Evolutionary conservation across 2,888 invertebrate genomes (phyloP), one percentile per base, ranked within the genome.

Genomic region (Dasysyrphus albostriatus): DNA sequence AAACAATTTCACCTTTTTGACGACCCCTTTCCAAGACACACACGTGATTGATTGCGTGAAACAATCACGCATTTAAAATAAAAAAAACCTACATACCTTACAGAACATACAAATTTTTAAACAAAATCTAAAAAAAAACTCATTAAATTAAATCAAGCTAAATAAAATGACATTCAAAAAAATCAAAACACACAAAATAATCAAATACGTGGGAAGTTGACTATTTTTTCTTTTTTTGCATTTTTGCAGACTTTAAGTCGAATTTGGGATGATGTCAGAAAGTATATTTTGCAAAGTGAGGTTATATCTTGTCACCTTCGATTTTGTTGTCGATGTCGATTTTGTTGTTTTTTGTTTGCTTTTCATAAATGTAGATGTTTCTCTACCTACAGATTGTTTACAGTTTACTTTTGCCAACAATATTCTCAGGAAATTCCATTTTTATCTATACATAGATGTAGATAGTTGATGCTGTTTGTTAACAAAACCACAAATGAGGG

Each of bases 251-350:
- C 8, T 54, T 54, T 10, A 69, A 69, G 29, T 69, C 69, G 10
- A 51, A 69, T 49, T 37, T 49, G 3, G 59, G 51, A 81, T 81
- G 84, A 84, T 81, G 80, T 84, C 84, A 83, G 83, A 47, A 32
- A 19, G 7, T 69, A 69, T 76, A 49, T 76, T 76, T 77, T 67
- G 39, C 51, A 69, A 24, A 24, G 56, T 67, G 47, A 67, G 67
- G 29, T 67, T 16, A 47, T 47, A 49, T 47, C 39, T 65, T 65
- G 77, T 82, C 56, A 63, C 74, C 61, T 83, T 79, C 56, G 65
- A 73, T 77, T 69, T 75, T 59, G 44, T 42, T 69, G 42, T 67
- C 19, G 24, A 42, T 44, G 19, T 59, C 7, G 29, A 10, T 47
- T n/a, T 37, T n/a, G n/a, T n/a, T n/a, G n/a, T n/a, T 37, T 54